Evolutionary conservation across 2,888 invertebrate species (phyloP), one percentile per base, ranked within the genome.

Genomic region (Napeogenes sylphis): DNA sequence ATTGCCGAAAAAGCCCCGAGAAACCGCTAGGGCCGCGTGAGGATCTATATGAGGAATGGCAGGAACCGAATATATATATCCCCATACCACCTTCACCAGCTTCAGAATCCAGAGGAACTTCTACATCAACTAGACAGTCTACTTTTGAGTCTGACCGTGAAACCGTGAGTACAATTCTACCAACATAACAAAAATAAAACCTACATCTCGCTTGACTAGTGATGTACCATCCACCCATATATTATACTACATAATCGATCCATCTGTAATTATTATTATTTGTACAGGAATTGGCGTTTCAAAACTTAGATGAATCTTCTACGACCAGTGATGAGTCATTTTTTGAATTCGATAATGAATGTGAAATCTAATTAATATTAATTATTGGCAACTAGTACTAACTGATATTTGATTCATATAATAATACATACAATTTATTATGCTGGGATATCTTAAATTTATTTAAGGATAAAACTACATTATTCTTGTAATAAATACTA

Each of bases 1-100:
- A 93, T 70, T 95, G 94, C 75, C 91, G 94, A 45, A 92, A 90
- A 55, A 91, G 88, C 42, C 92, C 92, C 73, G 91, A 92, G 51
- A 82, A 85, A 60, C 86, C 91, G 8, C 80, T 92, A 0, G 93
- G 93, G 0, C 92, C 92, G 62, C 83, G 84, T 0, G 79, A 80
- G 0, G 85, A 91, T 13, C 74, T 93, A 8, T 92, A 92, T 71
- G 92, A 92, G 72, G 76, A 88, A 65, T 93, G 92, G 91, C 68
- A 71, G 4, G 70, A 75, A 53, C 82, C 84, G 4, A 60, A 72
- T n/a, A 42, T 67, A 2, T 53, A 67, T 0, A 72, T 71, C 0
- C 75, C 4, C 58, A 67, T 3, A 59, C 71, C 42, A 56, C 61
- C 10, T 45, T n/a, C 72, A 6, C 65, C 67, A 5, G 55, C 62